A percentile compares a stretch with the other conserved stretches of the same genome.
phyloP scores from a whole-genome alignment of 2,113 vertebrate species.

The Daboia siamensis region DNA sequence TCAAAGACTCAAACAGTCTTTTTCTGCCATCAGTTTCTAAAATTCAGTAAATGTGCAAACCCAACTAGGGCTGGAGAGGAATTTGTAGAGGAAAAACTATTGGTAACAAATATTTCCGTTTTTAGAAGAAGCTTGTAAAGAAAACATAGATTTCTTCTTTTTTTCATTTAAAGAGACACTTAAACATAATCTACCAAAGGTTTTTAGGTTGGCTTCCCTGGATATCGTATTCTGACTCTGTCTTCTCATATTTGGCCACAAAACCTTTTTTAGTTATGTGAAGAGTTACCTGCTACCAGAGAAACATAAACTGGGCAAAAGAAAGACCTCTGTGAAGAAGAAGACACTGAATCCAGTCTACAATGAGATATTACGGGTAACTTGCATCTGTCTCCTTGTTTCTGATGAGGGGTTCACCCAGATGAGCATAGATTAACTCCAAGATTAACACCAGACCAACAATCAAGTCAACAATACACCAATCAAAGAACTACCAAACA shows the following conservation, averaged over 20 bases:
- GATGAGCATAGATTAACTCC: not conserved
- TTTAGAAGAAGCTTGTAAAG: not conserved
- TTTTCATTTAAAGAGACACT: not conserved
- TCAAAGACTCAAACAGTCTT: too few species aligned
- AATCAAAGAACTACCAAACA: not conserved
- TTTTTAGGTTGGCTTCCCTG: not conserved
- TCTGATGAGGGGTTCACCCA: not conserved
- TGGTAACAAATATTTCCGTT: not conserved
- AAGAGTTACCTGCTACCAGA: slow-evolving; percentile 92
- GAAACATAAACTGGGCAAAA: slow-evolving; percentile 88
- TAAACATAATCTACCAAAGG: not conserved
- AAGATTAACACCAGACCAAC: not conserved
- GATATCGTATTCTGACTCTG: not conserved
- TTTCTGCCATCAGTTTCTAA: not conserved
- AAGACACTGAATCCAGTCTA: slow-evolving; percentile 88
- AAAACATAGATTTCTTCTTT: not conserved
- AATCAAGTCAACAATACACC: not conserved
- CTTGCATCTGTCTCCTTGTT: not conserved
- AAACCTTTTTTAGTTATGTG: slow-evolving; percentile 80
- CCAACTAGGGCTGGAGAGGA: not conserved
- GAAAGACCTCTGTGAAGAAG: slow-evolving; percentile 90
- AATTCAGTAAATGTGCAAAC: not conserved
- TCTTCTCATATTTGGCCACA: slow-evolving; percentile 8
- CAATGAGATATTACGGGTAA: slow-evolving; percentile 89
- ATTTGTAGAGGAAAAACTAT: not conserved